Base-by-base conservation (phyloP, 2,888 invertebrate species). In the Hybos culiciformis region DNA sequence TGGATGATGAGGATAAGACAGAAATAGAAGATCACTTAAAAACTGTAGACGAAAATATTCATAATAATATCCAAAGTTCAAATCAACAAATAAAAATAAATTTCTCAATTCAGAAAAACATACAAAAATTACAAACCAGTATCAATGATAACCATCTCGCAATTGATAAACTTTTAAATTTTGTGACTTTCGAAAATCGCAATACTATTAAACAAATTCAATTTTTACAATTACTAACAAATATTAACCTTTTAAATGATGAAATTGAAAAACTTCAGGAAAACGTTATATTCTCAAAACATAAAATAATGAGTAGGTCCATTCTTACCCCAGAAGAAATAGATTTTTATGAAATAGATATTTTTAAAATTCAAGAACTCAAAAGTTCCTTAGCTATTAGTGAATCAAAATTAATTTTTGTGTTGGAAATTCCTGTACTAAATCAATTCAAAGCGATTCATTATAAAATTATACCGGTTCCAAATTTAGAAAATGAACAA, bases 51-150 rank as follows among this genome's bases (percentile, higher is more conserved):
- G 6, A 14, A 14, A 31, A 31, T 12, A 41, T 26, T 26, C 36
- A 41, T 26, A 41, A 36, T 20, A 12, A 26, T 26, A 41, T 36
- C 20, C 15, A 21, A 19, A 36, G 18, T 7, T 6, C 26, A 18
- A 41, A 41, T 33, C 20, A 36, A 20, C 36, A 36, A 26, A 26
- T 41, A 14, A 36, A 41, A 23, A 41, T 36, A 12, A 41, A 34
- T 23, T 18, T 26, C n/a, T 18, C 14, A 34, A 6, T 36, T 36
- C 14, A 41, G 20, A 12, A 26, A 41, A 24, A 41, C 36, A 24
- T 19, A 36, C 17, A 24, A 34, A 17, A 17, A 36, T 18, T 36
- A 26, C 19, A 20, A 26, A 26, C 15, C 18, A 12, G 26, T 15
- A 14, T 4, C 18, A 24, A 37, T 15, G 41, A 37, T 29, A 29